Evolutionary conservation across 2,888 invertebrate genomes (phyloP).

Genomic region (Cataglyphis albicans): DNA sequence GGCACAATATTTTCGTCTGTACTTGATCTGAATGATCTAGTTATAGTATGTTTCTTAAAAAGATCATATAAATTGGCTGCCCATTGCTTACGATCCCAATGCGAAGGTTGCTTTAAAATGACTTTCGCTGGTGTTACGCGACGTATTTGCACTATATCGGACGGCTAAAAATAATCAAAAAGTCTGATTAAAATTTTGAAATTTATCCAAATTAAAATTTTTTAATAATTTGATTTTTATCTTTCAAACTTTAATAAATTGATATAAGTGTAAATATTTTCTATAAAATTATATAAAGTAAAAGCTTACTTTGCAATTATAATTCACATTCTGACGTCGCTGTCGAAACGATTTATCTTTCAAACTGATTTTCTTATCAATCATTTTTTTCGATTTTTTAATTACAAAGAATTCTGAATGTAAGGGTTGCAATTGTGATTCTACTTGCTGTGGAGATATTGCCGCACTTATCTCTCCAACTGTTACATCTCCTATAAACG

Average conservation of each 20-base stretch:
- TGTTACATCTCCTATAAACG: not conserved
- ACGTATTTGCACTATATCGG: not conserved
- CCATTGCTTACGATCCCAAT: not conserved
- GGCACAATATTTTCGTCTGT: not conserved
- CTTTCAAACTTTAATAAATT: not conserved
- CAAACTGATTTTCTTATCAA: slow-evolving; percentile 18
- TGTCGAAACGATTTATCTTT: not conserved
- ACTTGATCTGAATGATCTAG: not conserved
- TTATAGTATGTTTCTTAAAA: not conserved
- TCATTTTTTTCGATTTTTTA: not conserved
- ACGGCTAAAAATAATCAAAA: not conserved
- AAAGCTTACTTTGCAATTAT: slow-evolving; percentile 39
- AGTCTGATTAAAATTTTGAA: not conserved
- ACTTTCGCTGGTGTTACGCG: not conserved
- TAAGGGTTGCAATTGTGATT: not conserved
- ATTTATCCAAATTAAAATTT: not conserved
- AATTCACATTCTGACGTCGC: not conserved
- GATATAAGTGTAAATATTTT: not conserved
- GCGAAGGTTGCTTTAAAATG: not conserved
- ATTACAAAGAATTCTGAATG: not conserved
- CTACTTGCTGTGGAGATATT: not conserved
- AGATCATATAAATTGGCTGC: not conserved
- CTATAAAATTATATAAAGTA: not conserved
- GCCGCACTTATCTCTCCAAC: not conserved
- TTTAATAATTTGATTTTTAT: not conserved